Evolutionary conservation across 64 coral and sea anemone species (phyloP).

Genomic region (Cladopsammia gracilis): DNA sequence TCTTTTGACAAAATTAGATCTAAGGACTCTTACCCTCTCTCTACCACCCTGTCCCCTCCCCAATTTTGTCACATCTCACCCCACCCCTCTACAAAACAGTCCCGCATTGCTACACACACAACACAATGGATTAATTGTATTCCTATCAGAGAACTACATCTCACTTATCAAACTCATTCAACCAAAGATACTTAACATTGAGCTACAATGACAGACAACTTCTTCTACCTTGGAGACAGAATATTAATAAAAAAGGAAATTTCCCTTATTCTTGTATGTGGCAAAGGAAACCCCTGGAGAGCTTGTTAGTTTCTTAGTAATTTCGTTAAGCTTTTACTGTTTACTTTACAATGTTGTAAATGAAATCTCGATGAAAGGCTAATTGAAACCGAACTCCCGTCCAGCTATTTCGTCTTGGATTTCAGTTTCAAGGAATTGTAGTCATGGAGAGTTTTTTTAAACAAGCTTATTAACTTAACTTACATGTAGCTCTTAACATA

Average conservation of each 20-base stretch:
- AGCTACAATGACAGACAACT: neutral
- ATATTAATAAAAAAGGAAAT: neutral
- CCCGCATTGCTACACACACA: neutral
- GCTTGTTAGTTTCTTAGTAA: slow-evolving; percentile 24
- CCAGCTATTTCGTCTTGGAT: neutral
- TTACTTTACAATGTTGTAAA: slow-evolving; percentile 26
- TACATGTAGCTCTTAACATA: neutral
- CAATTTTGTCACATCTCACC: neutral
- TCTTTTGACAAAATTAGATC: too few species aligned
- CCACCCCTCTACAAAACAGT: neutral
- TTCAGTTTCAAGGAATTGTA: neutral
- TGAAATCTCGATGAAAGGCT: slow-evolving; percentile 45
- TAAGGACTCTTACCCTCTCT: too few species aligned
- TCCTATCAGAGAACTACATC: neutral
- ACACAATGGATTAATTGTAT: neutral
- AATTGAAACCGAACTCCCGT: slow-evolving; percentile 6
- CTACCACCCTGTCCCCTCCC: too few species aligned
- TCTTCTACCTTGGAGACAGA: too few species aligned
- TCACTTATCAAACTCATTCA: neutral
- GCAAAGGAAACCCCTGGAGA: neutral
- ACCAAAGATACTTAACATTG: neutral
- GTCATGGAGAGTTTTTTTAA: too few species aligned
- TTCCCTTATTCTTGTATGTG: neutral
- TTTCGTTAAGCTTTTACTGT: slow-evolving; percentile 28
- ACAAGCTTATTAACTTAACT: neutral